Evolutionary conservation across 1,140 invertebrate species (phyloP).

Genomic region (Chironomus tepperi): DNA sequence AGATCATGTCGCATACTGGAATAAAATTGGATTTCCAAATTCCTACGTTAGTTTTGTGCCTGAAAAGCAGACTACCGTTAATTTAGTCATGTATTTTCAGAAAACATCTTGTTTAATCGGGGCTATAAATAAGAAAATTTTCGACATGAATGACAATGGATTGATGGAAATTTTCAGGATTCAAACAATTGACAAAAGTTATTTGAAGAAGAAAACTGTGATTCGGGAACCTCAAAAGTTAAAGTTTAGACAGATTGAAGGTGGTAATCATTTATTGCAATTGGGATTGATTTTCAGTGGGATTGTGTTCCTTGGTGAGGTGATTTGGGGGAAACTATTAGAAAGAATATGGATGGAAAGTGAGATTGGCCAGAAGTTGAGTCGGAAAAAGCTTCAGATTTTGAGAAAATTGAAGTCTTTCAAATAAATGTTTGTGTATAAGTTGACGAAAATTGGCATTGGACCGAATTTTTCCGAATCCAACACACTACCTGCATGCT

Average conservation of each 20-base stretch:
- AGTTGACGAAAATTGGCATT: too few species aligned
- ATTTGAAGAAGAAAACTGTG: neutral
- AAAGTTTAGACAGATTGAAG: neutral
- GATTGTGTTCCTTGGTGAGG: too few species aligned
- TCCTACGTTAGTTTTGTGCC: neutral
- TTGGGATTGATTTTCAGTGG: too few species aligned
- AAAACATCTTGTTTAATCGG: neutral
- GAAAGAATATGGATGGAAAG: too few species aligned
- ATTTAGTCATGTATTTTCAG: neutral
- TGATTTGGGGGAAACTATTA: too few species aligned
- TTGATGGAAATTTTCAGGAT: neutral
- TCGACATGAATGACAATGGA: neutral
- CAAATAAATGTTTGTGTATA: too few species aligned
- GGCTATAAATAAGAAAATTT: neutral
- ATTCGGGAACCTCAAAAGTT: neutral
- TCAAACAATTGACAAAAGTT: neutral
- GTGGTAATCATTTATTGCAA: neutral
- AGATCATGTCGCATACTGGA: conserved; percentile 1
- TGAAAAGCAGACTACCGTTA: neutral
- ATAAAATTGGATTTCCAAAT: neutral
- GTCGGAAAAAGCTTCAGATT: too few species aligned
- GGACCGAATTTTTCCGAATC: too few species aligned
- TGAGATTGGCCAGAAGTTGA: too few species aligned
- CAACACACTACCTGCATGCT: too few species aligned
- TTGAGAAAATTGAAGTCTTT: too few species aligned